phyloP scores from a whole-genome alignment of 53 echinoderm and acorn worm species.

The Temnopleurus reevesii region DNA sequence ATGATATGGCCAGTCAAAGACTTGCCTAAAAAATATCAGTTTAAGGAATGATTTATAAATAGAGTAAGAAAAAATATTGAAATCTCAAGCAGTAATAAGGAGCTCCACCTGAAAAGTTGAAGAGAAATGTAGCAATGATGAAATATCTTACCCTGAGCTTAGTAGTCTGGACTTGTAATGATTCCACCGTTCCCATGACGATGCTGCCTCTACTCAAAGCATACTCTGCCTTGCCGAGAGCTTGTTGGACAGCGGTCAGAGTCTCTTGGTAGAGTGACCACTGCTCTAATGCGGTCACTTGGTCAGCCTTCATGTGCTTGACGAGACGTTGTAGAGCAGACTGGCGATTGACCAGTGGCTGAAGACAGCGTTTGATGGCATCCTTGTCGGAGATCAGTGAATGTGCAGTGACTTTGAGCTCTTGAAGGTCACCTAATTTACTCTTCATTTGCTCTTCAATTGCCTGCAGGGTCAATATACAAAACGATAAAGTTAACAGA shows the following conservation, averaged over 20 bases:
- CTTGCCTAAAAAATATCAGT: too few relatives aligned
- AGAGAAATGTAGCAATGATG: background rate
- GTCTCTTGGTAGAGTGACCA: constrained; percentile 87
- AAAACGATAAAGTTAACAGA: background rate
- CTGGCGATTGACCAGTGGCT: constrained; percentile 66
- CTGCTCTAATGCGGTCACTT: constrained; percentile 73
- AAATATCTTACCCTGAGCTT: constrained; percentile 68
- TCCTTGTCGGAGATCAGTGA: constrained; percentile 65
- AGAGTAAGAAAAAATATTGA: too few relatives aligned
- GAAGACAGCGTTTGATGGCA: constrained; percentile 48
- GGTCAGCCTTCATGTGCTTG: constrained; percentile 63
- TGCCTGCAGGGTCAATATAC: constrained; percentile 54
- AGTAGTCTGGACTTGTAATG: constrained; percentile 71
- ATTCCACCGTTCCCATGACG: constrained; percentile 83
- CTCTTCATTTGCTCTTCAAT: constrained; percentile 72
- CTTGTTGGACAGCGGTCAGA: constrained; percentile 73
- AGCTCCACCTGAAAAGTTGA: background rate
- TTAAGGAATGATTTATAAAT: too few relatives aligned
- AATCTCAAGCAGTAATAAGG: too few relatives aligned
- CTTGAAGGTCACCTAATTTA: constrained; percentile 68
- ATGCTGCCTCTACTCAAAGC: constrained; percentile 78
- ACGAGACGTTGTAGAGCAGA: constrained; percentile 59
- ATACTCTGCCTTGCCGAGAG: constrained; percentile 92
- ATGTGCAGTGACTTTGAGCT: constrained; percentile 69
- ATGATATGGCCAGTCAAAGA: too few relatives aligned